phyloP scores from a whole-genome alignment of 2,888 invertebrate species.

The Penaeus monodon region DNA sequence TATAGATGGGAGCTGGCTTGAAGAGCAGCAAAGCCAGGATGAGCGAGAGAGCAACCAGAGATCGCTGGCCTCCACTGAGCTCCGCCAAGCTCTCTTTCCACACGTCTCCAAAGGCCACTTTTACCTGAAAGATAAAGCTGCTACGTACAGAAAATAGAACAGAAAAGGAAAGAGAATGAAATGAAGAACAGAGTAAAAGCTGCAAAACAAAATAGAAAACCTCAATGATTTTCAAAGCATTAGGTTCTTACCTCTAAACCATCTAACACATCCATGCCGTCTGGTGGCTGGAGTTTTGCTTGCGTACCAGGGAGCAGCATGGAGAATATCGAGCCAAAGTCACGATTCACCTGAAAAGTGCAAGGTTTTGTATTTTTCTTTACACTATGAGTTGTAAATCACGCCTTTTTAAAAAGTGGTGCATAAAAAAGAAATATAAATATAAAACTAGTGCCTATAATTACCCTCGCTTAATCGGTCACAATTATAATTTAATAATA shows the following conservation, averaged over 20 bases:
- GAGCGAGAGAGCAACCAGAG: constrained; percentile 94
- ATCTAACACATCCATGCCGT: constrained; percentile 81
- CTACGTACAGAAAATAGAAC: background rate
- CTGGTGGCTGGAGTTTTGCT: constrained; percentile 85
- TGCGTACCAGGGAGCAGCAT: constrained; percentile 90
- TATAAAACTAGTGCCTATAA: no score
- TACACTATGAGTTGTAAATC: background rate
- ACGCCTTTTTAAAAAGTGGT: no score
- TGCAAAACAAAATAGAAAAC: no score
- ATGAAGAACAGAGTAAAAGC: no score
- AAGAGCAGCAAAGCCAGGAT: constrained; percentile 96
- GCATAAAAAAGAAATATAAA: no score
- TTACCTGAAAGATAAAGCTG: constrained; percentile 72
- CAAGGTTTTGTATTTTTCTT: constrained; percentile 55
- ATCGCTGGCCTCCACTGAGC: constrained; percentile 96
- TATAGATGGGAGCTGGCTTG: constrained; percentile 97
- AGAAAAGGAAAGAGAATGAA: background rate
- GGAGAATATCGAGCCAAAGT: constrained; percentile 95
- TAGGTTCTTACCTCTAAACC: constrained; percentile 82
- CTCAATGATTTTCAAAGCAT: background rate
- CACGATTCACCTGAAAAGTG: constrained; percentile 79
- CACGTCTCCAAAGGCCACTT: constrained; percentile 89
- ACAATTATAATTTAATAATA: no score
- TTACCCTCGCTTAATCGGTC: no score
- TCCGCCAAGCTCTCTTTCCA: constrained; percentile 98